phyloP scores from a whole-genome alignment of 1,140 invertebrate species.

The Diprion similis region DNA sequence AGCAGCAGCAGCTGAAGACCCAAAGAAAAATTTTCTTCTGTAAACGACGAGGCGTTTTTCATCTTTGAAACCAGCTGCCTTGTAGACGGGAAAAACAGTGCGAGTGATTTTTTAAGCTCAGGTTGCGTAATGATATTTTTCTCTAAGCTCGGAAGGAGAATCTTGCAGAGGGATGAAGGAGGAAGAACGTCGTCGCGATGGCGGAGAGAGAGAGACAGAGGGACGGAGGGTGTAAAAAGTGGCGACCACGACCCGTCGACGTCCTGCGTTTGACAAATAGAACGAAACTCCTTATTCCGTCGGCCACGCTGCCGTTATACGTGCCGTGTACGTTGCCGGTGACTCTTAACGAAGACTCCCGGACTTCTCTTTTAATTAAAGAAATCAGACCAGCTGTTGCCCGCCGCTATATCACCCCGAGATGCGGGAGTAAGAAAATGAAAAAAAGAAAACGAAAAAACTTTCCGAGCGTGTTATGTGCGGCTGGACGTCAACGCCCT shows the following conservation, averaged over 20 bases:
- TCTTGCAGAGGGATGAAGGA: no score
- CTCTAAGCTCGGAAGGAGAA: neutral
- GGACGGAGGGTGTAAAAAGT: no score
- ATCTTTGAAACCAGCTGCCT: neutral
- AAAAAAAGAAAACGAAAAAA: neutral
- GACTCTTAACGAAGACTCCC: neutral
- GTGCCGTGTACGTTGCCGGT: no score
- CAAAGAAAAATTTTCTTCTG: neutral
- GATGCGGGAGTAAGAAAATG: constrained; percentile 19
- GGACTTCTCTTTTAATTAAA: constrained; percentile 5
- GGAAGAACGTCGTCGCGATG: no score
- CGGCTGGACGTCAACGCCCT: no score
- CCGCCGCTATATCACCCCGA: neutral
- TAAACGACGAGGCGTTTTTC: neutral
- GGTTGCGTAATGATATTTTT: neutral
- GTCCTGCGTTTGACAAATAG: neutral
- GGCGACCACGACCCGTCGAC: neutral
- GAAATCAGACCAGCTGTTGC: neutral
- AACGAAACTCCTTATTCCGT: neutral
- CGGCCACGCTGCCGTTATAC: neutral
- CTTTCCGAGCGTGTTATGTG: no score
- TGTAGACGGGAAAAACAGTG: neutral
- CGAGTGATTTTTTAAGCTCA: neutral
- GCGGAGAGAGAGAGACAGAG: neutral
- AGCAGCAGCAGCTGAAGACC: no score